A percentile compares a stretch with the other conserved stretches of the same genome.
Evolutionary conservation across 2,797 vertebrate genomes (phyloP).

Genomic region (Lagorchestes hirsutus): DNA sequence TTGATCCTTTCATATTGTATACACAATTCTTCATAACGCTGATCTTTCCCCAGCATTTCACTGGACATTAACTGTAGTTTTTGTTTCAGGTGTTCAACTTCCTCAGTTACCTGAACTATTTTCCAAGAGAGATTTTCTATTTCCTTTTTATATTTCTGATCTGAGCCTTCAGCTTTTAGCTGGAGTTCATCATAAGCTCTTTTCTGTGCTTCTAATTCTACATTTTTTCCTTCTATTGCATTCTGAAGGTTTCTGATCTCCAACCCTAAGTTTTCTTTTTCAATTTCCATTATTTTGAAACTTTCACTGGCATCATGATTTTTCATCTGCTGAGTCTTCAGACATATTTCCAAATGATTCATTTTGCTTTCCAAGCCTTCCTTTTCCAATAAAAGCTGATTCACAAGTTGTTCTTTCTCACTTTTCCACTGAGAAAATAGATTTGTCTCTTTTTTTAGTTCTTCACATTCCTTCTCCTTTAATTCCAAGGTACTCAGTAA

Average conservation of each 20-base stretch:
- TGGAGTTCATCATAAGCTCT: conserved; percentile 86
- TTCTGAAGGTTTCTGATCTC: conserved; percentile 88
- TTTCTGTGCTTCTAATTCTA: conserved; percentile 88
- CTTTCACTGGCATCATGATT: conserved; percentile 82
- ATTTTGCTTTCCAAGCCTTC: conserved; percentile 86
- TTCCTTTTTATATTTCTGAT: conserved; percentile 90
- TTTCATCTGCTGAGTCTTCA: conserved; percentile 83
- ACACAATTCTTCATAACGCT: conserved; percentile 83
- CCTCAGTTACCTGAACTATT: conserved; percentile 86
- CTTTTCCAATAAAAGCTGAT: conserved; percentile 87
- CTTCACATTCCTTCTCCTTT: conserved; percentile 87
- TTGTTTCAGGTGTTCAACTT: conserved; percentile 86
- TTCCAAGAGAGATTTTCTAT: conserved; percentile 88
- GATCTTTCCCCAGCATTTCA: conserved; percentile 86
- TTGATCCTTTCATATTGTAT: conserved; percentile 86
- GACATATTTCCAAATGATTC: conserved; percentile 85
- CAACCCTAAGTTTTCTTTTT: conserved; percentile 84
- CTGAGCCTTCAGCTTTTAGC: conserved; percentile 82
- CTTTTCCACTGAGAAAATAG: conserved; percentile 90
- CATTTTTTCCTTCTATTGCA: conserved; percentile 86
- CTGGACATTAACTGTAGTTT: conserved; percentile 84
- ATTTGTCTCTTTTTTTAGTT: conserved; percentile 86
- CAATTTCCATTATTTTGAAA: conserved; percentile 85
- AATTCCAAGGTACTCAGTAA: conserved; percentile 83
- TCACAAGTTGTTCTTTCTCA: conserved; percentile 88